A percentile compares a stretch with the other conserved stretches of the same genome.
Conservation (phyloP, 2,888 invertebrate genomes). For the Priocnemis perturbator region DNA sequence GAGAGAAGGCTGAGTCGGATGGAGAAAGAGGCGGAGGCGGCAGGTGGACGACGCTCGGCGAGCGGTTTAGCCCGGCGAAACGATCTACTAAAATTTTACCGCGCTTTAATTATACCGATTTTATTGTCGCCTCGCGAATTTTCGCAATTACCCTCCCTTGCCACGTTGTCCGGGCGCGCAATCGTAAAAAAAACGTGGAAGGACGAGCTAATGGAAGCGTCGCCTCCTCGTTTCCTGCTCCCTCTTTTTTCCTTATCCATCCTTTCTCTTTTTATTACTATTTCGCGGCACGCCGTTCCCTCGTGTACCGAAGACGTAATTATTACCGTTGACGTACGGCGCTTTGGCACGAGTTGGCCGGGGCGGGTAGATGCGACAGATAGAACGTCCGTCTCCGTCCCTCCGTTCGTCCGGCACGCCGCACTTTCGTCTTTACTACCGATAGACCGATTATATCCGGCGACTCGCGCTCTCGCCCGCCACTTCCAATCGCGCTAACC, state of each 20-base stretch:
- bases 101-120: constrained; percentile 55
- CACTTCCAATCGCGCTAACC: constrained; percentile 2
- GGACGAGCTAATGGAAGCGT: constrained; percentile 43
- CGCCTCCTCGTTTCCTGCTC: constrained; percentile 33
- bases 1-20: background rate
- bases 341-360: constrained; percentile 32
- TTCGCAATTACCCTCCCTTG: constrained; percentile 52
- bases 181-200: constrained; percentile 46
- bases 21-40: background rate
- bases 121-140: constrained; percentile 49
- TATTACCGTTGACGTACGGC: constrained; percentile 35
- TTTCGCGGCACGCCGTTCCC: constrained; percentile 24
- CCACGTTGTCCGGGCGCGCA: constrained; percentile 17
- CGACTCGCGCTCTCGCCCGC: background rate
- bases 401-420: background rate
- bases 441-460: constrained; percentile 23
- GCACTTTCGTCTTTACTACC: constrained; percentile 24
- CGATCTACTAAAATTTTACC: constrained; percentile 50
- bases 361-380: constrained; percentile 43
- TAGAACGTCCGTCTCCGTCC: constrained; percentile 32
- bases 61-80: constrained; percentile 11
- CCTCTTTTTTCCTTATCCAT: background rate
- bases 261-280: background rate
- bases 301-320: constrained; percentile 35
- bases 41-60: background rate